Conservation (phyloP, 2,888 invertebrate genomes). For the Helicoverpa assulta region DNA sequence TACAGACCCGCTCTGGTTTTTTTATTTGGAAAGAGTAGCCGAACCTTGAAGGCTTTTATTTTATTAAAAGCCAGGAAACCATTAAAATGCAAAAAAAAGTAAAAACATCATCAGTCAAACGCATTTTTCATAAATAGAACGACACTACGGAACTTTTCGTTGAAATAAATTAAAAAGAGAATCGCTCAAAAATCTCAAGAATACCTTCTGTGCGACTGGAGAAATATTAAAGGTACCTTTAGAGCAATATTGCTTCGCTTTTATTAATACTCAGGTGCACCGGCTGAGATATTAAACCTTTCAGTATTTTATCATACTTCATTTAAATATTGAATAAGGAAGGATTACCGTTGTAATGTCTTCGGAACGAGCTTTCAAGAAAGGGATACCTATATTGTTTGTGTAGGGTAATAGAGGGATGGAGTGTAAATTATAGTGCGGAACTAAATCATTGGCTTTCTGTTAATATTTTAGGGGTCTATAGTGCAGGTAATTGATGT, state of each 20-base stretch:
- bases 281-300: slow-evolving; percentile 62
- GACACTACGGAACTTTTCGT: slow-evolving; percentile 12
- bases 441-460: slow-evolving; percentile 7
- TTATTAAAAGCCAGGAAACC: too few species aligned
- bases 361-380: slow-evolving; percentile 38
- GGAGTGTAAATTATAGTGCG: slow-evolving; percentile 14
- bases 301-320: slow-evolving; percentile 68
- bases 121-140: slow-evolving; percentile 21
- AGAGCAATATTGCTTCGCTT: slow-evolving; percentile 46
- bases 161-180: slow-evolving; percentile 36
- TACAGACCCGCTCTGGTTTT: too few species aligned
- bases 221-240: slow-evolving; percentile 40
- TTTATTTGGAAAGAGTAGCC: too few species aligned
- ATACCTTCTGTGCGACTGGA: slow-evolving; percentile 35
- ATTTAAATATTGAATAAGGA: slow-evolving; percentile 69
- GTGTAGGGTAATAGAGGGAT: slow-evolving; percentile 4
- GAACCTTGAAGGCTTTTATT: too few species aligned
- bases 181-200: slow-evolving; percentile 19
- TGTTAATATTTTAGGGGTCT: neutral
- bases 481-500: slow-evolving; percentile 1
- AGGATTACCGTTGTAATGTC: slow-evolving; percentile 65
- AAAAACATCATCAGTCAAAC: neutral
- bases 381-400: slow-evolving; percentile 9
- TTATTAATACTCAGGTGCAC: slow-evolving; percentile 42
- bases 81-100: neutral